Evolutionary conservation across 2,888 invertebrate genomes (phyloP), one percentile per base, ranked within the genome.

Genomic region (Megaustenia siamemsis): DNA sequence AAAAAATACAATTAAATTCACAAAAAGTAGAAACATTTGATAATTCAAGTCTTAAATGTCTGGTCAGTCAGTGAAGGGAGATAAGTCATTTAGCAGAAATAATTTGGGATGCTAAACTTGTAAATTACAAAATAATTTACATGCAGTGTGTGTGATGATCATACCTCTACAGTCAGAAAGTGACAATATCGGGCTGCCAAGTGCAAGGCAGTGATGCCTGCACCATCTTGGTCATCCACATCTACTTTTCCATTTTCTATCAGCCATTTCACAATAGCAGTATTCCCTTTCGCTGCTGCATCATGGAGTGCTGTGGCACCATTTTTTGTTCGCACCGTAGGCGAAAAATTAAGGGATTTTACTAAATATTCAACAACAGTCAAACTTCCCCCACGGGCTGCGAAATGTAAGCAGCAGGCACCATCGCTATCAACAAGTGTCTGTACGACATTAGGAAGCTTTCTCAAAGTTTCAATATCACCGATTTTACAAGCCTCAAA

Each of bases 181-280:
- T 95, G 94, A 79, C 95, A 95, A 94, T 95, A 95, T 80, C 92
- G 87, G 69, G 94, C 93, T 12, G 94, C 93, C n/a, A 94, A 90
- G 86, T 94, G 94, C 1, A 93, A 86, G 3, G 92, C 91, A 4
- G 94, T 93, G 21, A 93, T 92, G 5, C 94, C 94, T 35, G 92
- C 91, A 8, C 92, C 91, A 88, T 94, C 94, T 49, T 91, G 90
- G 76, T 93, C 93, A 82, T 91, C 90, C 21, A 93, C 88, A 28
- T 90, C 86, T 79, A 92, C 89, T 8, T 86, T 88, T 32, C 88
- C 88, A 43, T 92, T 86, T 32, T 89, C 88, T 40, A 93, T 78
- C 49, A 94, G 87, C 94, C 94, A 94, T 40, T 92, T 87, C 38
- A 94, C 85, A 8, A 93, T 90, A 10, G 90, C 89, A 24, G 93